Percentiles rank a stretch among this genome's conserved stretches.
Conservation (phyloP, 2,113 vertebrate species). For the Pachyramphus minor region DNA sequence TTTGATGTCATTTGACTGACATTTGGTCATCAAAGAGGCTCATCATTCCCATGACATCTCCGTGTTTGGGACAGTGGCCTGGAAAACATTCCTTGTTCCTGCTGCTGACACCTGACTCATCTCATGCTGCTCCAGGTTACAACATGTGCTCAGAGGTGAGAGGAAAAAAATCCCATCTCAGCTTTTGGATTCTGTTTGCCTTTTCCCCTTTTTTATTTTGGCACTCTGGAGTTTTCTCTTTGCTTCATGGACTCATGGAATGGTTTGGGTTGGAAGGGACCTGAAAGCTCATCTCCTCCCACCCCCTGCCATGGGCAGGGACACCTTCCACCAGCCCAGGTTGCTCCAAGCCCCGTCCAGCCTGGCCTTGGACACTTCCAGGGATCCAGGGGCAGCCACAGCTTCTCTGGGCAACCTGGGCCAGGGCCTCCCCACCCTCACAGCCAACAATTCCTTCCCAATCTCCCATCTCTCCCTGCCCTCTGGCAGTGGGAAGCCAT, state of each 20-base stretch:
- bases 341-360: too few relatives aligned
- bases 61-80: fast-evolving
- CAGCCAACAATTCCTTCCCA: fast-evolving
- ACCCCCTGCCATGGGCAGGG: neutral
- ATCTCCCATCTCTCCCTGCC: neutral
- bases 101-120: neutral
- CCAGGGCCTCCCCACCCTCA: neutral
- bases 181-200: neutral
- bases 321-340: neutral
- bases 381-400: neutral
- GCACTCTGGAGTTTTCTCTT: neutral
- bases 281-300: fast-evolving
- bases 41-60: fast-evolving
- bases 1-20: neutral
- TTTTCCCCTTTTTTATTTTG: neutral
- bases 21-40: neutral
- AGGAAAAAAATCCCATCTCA: neutral
- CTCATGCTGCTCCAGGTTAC: neutral
- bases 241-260: neutral
- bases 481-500: neutral
- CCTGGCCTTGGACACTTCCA: neutral
- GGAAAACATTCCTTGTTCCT: neutral
- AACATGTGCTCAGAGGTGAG: neutral
- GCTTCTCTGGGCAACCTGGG: neutral
- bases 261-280: neutral